These are phyloP conservation scores for Drosophila pseudoobscura DNA, from an alignment of 1,140 invertebrate species.

Conservation along the genomic window DNA sequence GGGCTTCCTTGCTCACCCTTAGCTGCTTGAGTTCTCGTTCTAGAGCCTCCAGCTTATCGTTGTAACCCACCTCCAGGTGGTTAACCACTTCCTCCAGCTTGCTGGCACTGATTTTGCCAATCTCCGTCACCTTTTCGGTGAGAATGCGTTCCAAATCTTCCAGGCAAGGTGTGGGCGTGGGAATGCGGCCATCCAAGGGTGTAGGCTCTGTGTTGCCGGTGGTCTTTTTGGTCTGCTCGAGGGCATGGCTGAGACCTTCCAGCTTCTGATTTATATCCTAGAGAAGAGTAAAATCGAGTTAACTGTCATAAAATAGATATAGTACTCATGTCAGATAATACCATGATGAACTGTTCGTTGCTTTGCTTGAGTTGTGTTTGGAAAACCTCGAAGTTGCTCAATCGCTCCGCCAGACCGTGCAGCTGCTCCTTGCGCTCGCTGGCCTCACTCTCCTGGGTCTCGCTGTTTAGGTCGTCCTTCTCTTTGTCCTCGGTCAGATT, in stretches of 20 bases:
- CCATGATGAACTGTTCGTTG: conserved; percentile 65
- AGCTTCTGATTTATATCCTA: conserved; percentile 67
- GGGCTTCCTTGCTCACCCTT: conserved; percentile 2
- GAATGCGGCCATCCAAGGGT: conserved; percentile 22
- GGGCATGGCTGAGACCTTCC: conserved; percentile 43
- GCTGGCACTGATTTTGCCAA: conserved; percentile 61
- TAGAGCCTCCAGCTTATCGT: conserved; percentile 65
- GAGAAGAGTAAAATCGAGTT: not conserved
- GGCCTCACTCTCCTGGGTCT: conserved; percentile 31
- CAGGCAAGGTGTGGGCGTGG: conserved; percentile 44
- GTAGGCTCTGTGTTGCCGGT: conserved; percentile 1
- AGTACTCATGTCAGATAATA: not conserved
- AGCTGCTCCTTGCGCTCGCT: conserved; percentile 61
- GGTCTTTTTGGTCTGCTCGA: conserved; percentile 53
- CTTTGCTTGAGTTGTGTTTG: conserved; percentile 59
- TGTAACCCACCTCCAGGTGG: conserved; percentile 68
- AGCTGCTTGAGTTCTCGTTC: conserved; percentile 62
- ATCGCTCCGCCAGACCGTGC: conserved; percentile 53
- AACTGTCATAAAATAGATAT: too few relatives aligned
- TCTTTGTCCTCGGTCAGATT: conserved; percentile 73
- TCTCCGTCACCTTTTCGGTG: conserved; percentile 69
- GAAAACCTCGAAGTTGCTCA: conserved; percentile 66
- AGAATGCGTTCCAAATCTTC: conserved; percentile 73
- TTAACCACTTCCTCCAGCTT: conserved; percentile 72
- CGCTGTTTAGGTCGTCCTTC: conserved; percentile 54